Evolutionary conservation across 2,113 vertebrate species (phyloP).

Genomic region (Hippocampus mohnikei): DNA sequence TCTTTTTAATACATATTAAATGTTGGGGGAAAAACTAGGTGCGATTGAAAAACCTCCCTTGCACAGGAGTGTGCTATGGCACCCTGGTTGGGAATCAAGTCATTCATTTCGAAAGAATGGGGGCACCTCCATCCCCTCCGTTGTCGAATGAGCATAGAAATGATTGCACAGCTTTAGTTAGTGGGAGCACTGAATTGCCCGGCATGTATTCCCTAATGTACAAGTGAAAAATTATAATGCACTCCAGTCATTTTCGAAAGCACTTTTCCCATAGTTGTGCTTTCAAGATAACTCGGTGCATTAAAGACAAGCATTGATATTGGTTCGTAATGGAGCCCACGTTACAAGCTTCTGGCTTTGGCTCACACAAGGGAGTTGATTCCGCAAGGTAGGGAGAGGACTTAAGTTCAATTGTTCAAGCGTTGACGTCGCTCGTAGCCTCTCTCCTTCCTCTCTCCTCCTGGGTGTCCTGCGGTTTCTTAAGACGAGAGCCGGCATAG

Average conservation of each 20-base stretch:
- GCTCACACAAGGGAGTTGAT: constrained; percentile 34
- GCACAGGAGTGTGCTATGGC: background rate
- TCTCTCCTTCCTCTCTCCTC: constrained; percentile 17
- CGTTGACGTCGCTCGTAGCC: constrained; percentile 38
- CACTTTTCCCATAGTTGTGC: constrained; percentile 35
- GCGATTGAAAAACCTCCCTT: background rate
- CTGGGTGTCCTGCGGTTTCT: constrained; percentile 42
- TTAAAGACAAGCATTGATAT: constrained; percentile 27
- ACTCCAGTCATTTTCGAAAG: constrained; percentile 28
- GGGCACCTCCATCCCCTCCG: background rate
- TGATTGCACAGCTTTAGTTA: background rate
- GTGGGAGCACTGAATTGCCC: background rate
- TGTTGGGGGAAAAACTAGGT: background rate
- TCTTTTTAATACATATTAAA: background rate
- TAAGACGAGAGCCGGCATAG: constrained; percentile 47
- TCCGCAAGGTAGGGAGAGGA: constrained; percentile 44
- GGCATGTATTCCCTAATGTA: constrained; percentile 24
- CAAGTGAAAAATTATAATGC: constrained; percentile 21
- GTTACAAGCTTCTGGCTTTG: constrained; percentile 28
- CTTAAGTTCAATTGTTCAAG: constrained; percentile 59
- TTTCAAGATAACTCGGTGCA: constrained; percentile 29
- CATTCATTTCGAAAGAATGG: constrained; percentile 1
- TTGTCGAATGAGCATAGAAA: constrained; percentile 2
- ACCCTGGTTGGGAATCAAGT: background rate
- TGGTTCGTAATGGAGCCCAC: constrained; percentile 34